Percentiles rank a stretch among this genome's conserved stretches.
These are phyloP conservation scores for Catharus fuscescens DNA, from an alignment of 2,113 vertebrate genomes.

Conservation along the genomic window DNA sequence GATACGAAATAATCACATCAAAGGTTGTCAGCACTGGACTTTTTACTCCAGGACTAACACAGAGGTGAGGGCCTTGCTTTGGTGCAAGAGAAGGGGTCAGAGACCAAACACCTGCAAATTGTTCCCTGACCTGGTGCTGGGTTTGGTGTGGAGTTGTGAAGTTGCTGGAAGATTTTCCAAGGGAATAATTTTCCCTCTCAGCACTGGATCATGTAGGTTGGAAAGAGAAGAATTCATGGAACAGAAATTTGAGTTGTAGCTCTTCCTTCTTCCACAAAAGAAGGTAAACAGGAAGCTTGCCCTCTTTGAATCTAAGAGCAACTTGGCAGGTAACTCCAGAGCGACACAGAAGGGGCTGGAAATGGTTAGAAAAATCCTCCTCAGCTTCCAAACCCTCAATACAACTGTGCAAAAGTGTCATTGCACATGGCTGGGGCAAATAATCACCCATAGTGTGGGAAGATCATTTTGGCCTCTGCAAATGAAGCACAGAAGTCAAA, in stretches of 20 bases:
- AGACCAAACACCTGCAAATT: neutral
- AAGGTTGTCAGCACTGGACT: neutral
- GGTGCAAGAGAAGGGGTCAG: neutral
- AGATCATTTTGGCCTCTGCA: neutral
- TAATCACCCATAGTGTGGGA: accelerated
- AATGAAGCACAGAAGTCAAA: neutral
- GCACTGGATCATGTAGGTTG: neutral
- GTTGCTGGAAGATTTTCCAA: neutral
- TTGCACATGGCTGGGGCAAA: neutral
- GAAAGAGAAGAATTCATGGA: neutral
- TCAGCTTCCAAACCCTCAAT: neutral
- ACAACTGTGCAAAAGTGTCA: neutral
- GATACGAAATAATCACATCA: neutral
- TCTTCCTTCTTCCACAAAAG: neutral
- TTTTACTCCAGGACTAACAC: neutral
- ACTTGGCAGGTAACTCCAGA: neutral
- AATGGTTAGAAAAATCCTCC: neutral
- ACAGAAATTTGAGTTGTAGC: neutral
- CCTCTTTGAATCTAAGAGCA: neutral
- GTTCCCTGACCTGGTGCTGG: neutral
- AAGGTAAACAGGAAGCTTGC: neutral
- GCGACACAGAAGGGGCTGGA: neutral
- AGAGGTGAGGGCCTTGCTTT: neutral
- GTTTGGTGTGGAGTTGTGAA: neutral
- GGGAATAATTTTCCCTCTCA: neutral